Base-by-base conservation (phyloP, 1,140 invertebrate genomes). In the Euglossa dilemma region DNA sequence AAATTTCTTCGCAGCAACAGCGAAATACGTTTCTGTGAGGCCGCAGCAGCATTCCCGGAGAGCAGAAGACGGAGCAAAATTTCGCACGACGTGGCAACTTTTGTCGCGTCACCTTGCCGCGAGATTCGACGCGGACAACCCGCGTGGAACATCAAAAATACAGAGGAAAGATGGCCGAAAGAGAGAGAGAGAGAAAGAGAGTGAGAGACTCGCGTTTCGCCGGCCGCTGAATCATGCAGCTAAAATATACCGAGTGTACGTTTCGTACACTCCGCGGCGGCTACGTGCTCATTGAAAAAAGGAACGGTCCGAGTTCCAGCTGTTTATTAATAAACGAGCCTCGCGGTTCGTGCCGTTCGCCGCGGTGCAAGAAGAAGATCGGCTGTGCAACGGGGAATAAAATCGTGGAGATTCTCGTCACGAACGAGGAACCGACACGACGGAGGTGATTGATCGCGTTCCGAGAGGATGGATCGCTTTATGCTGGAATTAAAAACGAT, bases 211-310 rank as follows among this genome's bases (percentile, higher is more conserved):
- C 45, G 77, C 43, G 61, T 76, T 81, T 45, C 45, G n/a, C 85
- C 50, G 80, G 78, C 80, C 84, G 87, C 83, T 90, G 88, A 91
- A 89, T 91, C 88, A 90, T 83, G 82, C 87, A 85, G 77, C 89
- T 80, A 87, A 91, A 91, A 91, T 88, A 90, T 87, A 91, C 90
- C 83, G 77, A 88, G 78, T 69, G 83, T 74, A 71, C 83, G 76
- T 80, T 84, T 75, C 36, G 56, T 81, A 81, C 76, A 25, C 64
- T 43, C 28, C n/a, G 11, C 28, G 28, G 16, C 36, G 67, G 47
- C 28, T 80, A 74, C n/a, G 76, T 50, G 36, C 52, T 69, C 63
- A 69, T 80, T 80, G 54, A 78, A 80, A 80, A 61, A 73, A 73
- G 47, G 36, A 70, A 63, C 54, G 56, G 45, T n/a, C 36, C 9